A percentile compares a stretch with the other conserved stretches of the same genome.
phyloP scores from a whole-genome alignment of 2,797 vertebrate species.

The Manis crassicaudata region DNA sequence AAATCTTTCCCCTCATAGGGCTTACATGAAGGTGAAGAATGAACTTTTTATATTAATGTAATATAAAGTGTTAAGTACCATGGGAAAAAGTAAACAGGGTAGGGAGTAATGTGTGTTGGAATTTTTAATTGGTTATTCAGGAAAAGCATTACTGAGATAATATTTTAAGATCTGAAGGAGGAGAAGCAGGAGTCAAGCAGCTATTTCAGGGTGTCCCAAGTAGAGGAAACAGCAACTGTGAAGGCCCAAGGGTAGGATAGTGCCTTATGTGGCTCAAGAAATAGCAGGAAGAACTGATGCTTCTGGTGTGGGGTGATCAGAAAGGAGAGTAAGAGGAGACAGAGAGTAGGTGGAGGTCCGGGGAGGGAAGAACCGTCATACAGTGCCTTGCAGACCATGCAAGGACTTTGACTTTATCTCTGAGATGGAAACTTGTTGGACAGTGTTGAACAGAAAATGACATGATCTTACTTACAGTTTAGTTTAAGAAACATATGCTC shows the following conservation, averaged over 20 bases:
- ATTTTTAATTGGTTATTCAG: neutral
- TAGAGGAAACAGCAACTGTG: neutral
- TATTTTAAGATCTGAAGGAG: neutral
- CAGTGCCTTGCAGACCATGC: neutral
- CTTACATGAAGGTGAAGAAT: neutral
- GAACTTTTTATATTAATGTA: neutral
- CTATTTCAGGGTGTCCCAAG: neutral
- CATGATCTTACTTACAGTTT: neutral
- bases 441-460: neutral
- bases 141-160: neutral
- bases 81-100: neutral
- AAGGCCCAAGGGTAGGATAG: neutral
- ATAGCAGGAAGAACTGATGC: neutral
- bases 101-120: neutral
- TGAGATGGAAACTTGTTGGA: neutral
- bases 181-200: neutral
- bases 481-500: neutral
- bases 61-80: neutral
- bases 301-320: neutral
- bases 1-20: neutral
- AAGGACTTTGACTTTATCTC: neutral
- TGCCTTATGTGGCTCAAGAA: neutral
- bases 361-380: neutral
- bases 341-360: neutral
- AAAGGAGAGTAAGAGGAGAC: neutral